phyloP scores from a whole-genome alignment of 1,140 invertebrate genomes.

The Euschistus heros region DNA sequence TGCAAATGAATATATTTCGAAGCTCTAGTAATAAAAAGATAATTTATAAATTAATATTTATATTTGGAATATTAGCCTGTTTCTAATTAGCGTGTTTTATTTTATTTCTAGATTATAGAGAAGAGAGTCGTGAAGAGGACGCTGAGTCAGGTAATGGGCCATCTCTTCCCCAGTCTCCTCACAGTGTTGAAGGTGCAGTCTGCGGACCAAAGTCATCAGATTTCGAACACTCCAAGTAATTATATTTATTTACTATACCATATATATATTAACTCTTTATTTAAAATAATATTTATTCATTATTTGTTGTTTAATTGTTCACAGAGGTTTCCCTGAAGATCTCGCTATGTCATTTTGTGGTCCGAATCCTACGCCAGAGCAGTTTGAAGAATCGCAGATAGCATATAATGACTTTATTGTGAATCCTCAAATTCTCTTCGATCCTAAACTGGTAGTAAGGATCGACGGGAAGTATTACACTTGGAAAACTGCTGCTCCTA shows the following conservation, averaged over 20 bases:
- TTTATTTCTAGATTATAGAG: conserved; percentile 28
- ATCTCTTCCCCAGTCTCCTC: conserved; percentile 85
- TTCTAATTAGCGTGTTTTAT: no score
- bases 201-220: conserved; percentile 55
- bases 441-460: conserved; percentile 76
- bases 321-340: conserved; percentile 40
- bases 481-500: conserved; percentile 77
- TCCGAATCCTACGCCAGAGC: conserved; percentile 46
- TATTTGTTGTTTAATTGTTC: neutral
- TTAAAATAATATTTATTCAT: no score
- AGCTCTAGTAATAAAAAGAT: no score
- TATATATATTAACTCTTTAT: no score
- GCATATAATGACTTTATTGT: conserved; percentile 74
- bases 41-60: no score
- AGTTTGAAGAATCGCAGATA: conserved; percentile 65
- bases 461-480: conserved; percentile 80
- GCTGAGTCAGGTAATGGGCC: conserved; percentile 89
- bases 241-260: no score
- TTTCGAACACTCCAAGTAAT: conserved; percentile 16
- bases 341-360: conserved; percentile 65
- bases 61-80: no score
- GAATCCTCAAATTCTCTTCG: conserved; percentile 60
- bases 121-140: conserved; percentile 52
- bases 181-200: conserved; percentile 70
- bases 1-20: no score